phyloP scores from a whole-genome alignment of 2,888 invertebrate species.

The Camponotus fellah region DNA sequence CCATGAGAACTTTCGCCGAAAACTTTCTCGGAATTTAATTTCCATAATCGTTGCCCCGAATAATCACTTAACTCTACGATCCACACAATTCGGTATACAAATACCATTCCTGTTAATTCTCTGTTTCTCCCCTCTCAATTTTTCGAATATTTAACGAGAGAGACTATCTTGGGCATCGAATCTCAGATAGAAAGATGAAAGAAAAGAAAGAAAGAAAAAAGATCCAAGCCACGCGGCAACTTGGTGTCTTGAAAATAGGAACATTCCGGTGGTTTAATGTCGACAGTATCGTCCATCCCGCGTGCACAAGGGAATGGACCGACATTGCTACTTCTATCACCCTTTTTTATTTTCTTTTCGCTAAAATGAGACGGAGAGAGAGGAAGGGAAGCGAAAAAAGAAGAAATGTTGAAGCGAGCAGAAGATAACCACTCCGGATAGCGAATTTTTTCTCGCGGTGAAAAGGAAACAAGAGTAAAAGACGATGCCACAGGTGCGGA shows the following conservation, averaged over 20 bases:
- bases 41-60: slow-evolving; percentile 40
- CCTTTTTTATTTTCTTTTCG: slow-evolving; percentile 46
- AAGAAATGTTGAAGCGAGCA: slow-evolving; percentile 28
- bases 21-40: slow-evolving; percentile 31
- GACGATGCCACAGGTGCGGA: slow-evolving; percentile 35
- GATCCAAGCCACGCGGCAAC: slow-evolving; percentile 46
- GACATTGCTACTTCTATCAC: slow-evolving; percentile 31
- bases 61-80: background rate
- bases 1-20: background rate
- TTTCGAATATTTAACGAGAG: slow-evolving; percentile 50
- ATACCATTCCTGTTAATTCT: background rate
- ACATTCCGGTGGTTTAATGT: slow-evolving; percentile 78
- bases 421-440: slow-evolving; percentile 46
- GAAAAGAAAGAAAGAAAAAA: background rate
- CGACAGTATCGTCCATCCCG: slow-evolving; percentile 62
- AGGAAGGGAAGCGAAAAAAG: no score
- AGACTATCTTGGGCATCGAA: slow-evolving; percentile 22
- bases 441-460: slow-evolving; percentile 21
- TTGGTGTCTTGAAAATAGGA: slow-evolving; percentile 76
- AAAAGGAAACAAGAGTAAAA: slow-evolving; percentile 14
- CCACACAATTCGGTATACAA: background rate
- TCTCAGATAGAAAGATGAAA: slow-evolving; percentile 18
- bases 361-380: slow-evolving; percentile 17
- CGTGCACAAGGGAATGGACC: slow-evolving; percentile 24
- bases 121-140: background rate